These are phyloP conservation scores for Vireo altiloquus DNA, from an alignment of 2,113 vertebrate genomes.

Conservation along the genomic window DNA sequence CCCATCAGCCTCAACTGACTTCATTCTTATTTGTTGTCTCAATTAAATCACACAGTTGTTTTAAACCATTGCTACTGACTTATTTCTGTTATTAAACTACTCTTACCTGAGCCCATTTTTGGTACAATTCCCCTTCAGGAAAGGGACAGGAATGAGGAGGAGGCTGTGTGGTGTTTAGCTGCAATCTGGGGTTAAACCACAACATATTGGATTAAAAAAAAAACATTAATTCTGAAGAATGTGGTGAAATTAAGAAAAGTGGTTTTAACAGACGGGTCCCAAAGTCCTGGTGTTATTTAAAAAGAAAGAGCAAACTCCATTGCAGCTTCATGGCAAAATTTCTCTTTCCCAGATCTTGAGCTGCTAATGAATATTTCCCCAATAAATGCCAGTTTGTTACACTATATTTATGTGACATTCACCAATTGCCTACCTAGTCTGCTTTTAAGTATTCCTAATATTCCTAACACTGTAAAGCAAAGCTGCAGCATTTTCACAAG, in stretches of 20 bases:
- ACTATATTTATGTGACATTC: too few species aligned
- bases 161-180: neutral
- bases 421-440: neutral
- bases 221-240: neutral
- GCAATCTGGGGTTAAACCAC: neutral
- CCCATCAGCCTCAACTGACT: too few species aligned
- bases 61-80: neutral
- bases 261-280: neutral
- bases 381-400: neutral
- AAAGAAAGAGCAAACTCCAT: neutral
- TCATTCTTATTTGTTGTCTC: neutral
- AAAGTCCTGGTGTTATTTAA: neutral
- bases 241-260: neutral
- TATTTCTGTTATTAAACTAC: neutral
- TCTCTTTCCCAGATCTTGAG: neutral
- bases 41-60: neutral
- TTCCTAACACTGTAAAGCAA: neutral
- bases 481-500: neutral
- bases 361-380: neutral
- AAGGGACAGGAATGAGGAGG: neutral
- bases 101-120: neutral
- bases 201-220: neutral
- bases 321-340: neutral
- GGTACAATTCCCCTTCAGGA: neutral
- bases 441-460: neutral